phyloP scores from a whole-genome alignment of 2,113 vertebrate genomes.

The Progne subis region DNA sequence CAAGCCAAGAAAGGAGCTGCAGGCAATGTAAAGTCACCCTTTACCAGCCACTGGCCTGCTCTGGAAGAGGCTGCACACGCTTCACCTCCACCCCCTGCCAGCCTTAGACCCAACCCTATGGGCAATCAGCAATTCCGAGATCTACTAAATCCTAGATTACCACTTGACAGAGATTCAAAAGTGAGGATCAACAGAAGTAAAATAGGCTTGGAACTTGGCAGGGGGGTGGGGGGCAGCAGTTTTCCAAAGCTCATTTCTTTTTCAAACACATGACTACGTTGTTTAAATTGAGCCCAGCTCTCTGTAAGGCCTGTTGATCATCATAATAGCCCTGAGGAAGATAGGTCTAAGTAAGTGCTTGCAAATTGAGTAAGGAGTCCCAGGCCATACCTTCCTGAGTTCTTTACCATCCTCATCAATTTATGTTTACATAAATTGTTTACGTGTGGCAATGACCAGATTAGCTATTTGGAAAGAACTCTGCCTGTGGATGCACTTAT shows the following conservation, averaged over 20 bases:
- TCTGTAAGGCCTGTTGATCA: constrained; percentile 6
- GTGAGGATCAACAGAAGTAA: neutral
- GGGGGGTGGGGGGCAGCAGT: neutral
- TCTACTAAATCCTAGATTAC: neutral
- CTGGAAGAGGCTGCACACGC: neutral
- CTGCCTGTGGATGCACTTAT: neutral
- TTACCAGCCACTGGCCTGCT: neutral
- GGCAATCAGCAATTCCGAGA: neutral
- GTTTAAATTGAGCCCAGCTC: neutral
- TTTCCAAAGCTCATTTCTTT: constrained; percentile 22
- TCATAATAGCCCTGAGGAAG: constrained; percentile 1
- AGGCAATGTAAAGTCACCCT: neutral
- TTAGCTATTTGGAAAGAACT: constrained; percentile 37
- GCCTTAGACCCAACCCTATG: neutral
- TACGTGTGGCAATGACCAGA: constrained; percentile 21
- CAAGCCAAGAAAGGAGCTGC: neutral
- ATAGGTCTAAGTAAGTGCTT: neutral
- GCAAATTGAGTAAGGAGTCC: constrained; percentile 38
- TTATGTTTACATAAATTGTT: constrained; percentile 16
- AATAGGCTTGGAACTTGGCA: neutral
- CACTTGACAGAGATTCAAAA: neutral
- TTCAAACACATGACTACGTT: neutral
- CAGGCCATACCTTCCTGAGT: neutral
- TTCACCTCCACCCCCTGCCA: neutral
- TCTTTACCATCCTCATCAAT: constrained; percentile 6